Evolutionary conservation across 2,888 invertebrate species (phyloP), one percentile per base, ranked within the genome.

Genomic region (Gisinianus flammeolus): DNA sequence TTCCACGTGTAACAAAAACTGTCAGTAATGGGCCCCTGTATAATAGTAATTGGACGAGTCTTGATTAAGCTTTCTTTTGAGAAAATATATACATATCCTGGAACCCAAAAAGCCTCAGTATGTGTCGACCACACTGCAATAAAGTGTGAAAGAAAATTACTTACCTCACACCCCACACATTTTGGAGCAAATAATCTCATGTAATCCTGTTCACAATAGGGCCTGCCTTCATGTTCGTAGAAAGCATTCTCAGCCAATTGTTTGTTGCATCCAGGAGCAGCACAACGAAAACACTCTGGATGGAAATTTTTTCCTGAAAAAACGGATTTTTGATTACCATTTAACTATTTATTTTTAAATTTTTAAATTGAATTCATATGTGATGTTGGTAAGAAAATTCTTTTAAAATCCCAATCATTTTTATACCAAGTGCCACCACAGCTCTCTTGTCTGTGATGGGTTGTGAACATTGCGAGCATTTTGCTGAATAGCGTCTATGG

Each of bases 171-270:
- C n/a, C 79, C 81, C 54, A 78, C 74, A 69, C 85, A 85, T 78
- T 83, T 84, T 6, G 81, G 81, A 24, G 81, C 82, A 76, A 83
- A 85, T 52, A 81, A 71, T 67, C 83, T 80, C 70, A 83, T 79
- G 62, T 44, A 44, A 44, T 44, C 44, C 19, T 44, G 16, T 44
- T 44, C 77, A 62, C 80, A 80, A 35, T 77, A 80, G 12, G 76
- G 54, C 31, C 71, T 76, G 0, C 76, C 79, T 64, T 78, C 74
- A 31, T 77, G 62, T 52, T 80, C 80, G 35, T 79, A 80, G 64
- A 77, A 80, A 56, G 76, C 76, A 74, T 76, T 74, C 64, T 77
- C 77, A 44, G 79, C 68, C 19, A 80, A 44, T 70, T 79, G 68
- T 69, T 33, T 72, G 30, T 80, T 71, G 58, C 84, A 84, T 4